Evolutionary conservation across 2,888 invertebrate species (phyloP).

Genomic region (Heliconius aoede): DNA sequence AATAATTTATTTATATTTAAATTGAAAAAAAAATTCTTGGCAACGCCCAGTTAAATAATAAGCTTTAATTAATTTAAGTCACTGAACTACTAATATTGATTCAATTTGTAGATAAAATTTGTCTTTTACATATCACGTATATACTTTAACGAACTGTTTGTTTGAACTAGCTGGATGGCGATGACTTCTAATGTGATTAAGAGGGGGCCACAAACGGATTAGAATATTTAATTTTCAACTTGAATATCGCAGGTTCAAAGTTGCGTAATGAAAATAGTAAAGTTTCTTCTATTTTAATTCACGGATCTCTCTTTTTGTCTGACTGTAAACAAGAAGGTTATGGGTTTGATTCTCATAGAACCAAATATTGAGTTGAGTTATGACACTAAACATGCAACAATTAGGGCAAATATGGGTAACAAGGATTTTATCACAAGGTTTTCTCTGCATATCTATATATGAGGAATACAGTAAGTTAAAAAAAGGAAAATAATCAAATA

Average conservation of each 20-base stretch:
- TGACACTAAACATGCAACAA: no score
- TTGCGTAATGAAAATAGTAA: background rate
- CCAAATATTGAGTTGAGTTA: no score
- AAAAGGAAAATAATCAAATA: no score
- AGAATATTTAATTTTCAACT: conserved; percentile 8
- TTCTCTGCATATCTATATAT: no score
- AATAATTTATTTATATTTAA: no score
- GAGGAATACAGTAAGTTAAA: no score
- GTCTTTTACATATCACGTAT: conserved; percentile 7
- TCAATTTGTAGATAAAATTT: background rate
- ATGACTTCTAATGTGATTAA: conserved; percentile 16
- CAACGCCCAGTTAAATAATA: background rate
- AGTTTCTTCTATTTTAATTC: background rate
- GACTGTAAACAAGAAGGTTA: background rate
- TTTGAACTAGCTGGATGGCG: background rate
- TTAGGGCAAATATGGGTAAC: no score
- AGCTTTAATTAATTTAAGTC: background rate
- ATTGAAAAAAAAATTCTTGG: background rate
- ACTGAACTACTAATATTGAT: background rate
- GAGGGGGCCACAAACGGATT: background rate
- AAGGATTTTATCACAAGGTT: no score
- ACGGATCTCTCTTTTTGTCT: background rate
- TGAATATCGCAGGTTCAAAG: background rate
- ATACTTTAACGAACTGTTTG: conserved; percentile 13
- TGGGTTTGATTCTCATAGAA: background rate